Conservation (phyloP, 1,140 invertebrate genomes). For the Drosophila lini region DNA sequence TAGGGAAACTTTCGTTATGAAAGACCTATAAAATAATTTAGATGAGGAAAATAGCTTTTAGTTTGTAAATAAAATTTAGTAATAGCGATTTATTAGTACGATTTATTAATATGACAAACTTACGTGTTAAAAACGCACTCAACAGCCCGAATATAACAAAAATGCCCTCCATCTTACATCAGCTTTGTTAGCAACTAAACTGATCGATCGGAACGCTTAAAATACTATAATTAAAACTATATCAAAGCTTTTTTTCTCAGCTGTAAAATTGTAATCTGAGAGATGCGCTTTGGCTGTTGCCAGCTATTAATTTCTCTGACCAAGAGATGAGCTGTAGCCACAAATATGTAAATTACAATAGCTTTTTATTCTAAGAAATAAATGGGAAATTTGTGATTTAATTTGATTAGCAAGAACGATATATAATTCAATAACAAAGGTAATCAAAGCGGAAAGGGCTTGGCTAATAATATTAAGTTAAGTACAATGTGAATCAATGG, state of each 20-base stretch:
- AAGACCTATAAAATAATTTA: no score
- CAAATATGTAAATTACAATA: not conserved
- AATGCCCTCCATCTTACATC: not conserved
- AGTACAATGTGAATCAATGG: not conserved
- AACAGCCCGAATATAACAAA: not conserved
- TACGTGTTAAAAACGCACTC: not conserved
- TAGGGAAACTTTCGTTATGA: no score
- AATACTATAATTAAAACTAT: not conserved
- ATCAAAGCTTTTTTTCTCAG: conserved; percentile 2
- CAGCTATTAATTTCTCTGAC: not conserved
- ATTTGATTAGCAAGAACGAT: not conserved
- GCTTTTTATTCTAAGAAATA: not conserved
- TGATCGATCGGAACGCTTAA: no score
- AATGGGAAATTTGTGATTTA: not conserved
- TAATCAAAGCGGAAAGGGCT: not conserved
- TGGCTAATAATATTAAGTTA: not conserved
- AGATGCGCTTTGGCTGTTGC: not conserved
- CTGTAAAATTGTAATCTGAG: not conserved
- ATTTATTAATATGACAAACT: not conserved
- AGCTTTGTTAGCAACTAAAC: not conserved
- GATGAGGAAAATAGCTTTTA: no score
- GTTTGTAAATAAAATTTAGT: not conserved
- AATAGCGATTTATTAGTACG: no score
- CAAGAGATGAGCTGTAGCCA: not conserved
- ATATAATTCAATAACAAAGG: not conserved